A percentile compares a stretch with the other conserved stretches of the same genome.
Conservation (phyloP, 2,888 invertebrate genomes). For the Meloe dianella region DNA sequence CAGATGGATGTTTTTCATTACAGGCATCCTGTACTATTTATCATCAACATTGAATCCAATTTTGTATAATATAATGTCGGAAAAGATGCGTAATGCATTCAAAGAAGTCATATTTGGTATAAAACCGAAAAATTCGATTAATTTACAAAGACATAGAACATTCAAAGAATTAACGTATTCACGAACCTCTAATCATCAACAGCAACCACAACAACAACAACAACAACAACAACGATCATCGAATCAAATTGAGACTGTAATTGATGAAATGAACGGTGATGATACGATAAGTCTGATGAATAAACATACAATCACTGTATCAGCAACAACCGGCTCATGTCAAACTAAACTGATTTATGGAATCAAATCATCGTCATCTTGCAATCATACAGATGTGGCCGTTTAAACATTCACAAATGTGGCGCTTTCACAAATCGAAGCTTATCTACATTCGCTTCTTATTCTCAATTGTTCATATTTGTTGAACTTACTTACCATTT, state of each 20-base stretch:
- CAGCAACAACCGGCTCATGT: conserved; percentile 26
- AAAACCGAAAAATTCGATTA: conserved; percentile 56
- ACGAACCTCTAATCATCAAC: conserved; percentile 46
- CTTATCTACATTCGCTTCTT: too few relatives aligned
- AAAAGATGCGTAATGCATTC: conserved; percentile 79
- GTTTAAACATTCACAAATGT: neutral
- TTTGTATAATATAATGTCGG: conserved; percentile 81
- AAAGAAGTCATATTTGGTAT: conserved; percentile 74
- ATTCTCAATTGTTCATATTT: too few relatives aligned
- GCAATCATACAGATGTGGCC: neutral
- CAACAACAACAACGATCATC: conserved; percentile 16
- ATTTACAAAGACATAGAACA: conserved; percentile 66
- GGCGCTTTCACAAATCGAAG: too few relatives aligned
- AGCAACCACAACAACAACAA: conserved; percentile 14
- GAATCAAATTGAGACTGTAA: conserved; percentile 20
- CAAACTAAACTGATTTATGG: neutral
- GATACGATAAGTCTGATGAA: conserved; percentile 26
- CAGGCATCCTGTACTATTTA: conserved; percentile 84
- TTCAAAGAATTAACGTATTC: conserved; percentile 64
- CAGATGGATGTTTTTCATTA: conserved; percentile 78
- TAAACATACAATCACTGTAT: conserved; percentile 24
- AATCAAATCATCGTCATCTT: neutral
- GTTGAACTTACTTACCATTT: too few relatives aligned
- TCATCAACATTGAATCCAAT: conserved; percentile 83
- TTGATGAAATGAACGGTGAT: conserved; percentile 23